Evolutionary conservation across 2,797 vertebrate species (phyloP).

Genomic region (Hydrocynus forskahlii): DNA sequence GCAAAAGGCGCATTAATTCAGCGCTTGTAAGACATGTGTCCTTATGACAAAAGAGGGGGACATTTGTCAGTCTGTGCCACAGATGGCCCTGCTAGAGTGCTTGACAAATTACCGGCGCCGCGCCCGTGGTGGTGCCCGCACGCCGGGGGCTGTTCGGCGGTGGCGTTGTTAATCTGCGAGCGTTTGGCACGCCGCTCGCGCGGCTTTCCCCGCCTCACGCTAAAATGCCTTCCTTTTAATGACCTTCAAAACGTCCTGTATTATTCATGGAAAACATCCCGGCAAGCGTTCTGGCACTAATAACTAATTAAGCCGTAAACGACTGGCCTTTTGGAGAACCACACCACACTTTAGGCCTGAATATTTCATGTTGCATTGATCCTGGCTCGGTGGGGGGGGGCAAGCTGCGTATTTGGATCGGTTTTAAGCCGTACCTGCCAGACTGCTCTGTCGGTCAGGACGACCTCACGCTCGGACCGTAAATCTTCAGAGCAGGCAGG

Average conservation of each 20-base stretch:
- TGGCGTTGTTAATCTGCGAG: slow-evolving; percentile 68
- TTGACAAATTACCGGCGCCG: slow-evolving; percentile 79
- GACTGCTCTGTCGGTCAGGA: not conserved
- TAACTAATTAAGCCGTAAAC: slow-evolving; percentile 67
- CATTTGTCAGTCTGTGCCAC: slow-evolving; percentile 83
- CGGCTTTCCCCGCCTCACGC: slow-evolving; percentile 39
- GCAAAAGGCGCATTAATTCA: slow-evolving; percentile 79
- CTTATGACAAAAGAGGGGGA: slow-evolving; percentile 84
- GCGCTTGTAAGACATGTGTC: slow-evolving; percentile 79
- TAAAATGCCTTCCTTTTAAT: slow-evolving; percentile 61
- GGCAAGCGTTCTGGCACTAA: slow-evolving; percentile 60
- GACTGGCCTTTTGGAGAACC: slow-evolving; percentile 57
- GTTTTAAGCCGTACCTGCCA: not conserved
- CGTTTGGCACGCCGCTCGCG: slow-evolving; percentile 58
- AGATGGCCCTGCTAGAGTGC: slow-evolving; percentile 77
- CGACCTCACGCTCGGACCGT: not conserved
- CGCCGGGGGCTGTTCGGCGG: slow-evolving; percentile 50
- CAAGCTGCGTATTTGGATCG: no score
- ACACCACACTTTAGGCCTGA: slow-evolving; percentile 49
- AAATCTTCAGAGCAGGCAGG: slow-evolving; percentile 12
- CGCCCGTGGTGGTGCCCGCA: slow-evolving; percentile 71
- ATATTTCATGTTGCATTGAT: slow-evolving; percentile 64
- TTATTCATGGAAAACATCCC: slow-evolving; percentile 69
- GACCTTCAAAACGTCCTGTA: slow-evolving; percentile 67
- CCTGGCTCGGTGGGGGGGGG: not conserved